A percentile compares a stretch with the other conserved stretches of the same genome.
These are phyloP conservation scores for Eunapius fragilis DNA, from an alignment of 37 sponge, comb jelly and placozoan species.

Conservation along the genomic window DNA sequence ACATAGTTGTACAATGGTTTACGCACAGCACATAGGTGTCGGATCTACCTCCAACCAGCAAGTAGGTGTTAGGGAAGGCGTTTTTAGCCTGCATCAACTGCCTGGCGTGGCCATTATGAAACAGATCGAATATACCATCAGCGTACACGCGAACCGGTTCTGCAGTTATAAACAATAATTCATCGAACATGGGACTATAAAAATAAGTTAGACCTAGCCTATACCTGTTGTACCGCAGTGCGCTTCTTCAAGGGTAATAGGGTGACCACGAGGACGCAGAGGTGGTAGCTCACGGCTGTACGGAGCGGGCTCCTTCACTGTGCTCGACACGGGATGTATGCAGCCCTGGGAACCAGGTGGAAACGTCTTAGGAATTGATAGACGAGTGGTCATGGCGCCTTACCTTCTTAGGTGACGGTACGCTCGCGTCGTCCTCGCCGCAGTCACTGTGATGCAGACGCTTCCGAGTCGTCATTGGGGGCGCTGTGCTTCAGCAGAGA, in stretches of 20 bases:
- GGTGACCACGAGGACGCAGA: not conserved
- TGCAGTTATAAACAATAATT: not conserved
- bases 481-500: too few species aligned
- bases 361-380: not conserved
- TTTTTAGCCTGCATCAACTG: slow-evolving; percentile 94
- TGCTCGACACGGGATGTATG: not conserved
- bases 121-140: slow-evolving; percentile 98
- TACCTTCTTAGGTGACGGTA: not conserved
- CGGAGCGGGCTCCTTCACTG: slow-evolving; percentile 14
- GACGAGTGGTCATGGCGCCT: not conserved
- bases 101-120: slow-evolving; percentile 93
- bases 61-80: slow-evolving; percentile 91
- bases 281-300: not conserved
- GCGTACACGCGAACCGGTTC: slow-evolving; percentile 90
- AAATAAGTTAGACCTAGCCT: too few species aligned
- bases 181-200: not conserved
- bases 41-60: slow-evolving; percentile 92
- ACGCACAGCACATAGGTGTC: not conserved
- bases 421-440: not conserved
- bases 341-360: not conserved
- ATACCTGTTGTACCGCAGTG: slow-evolving; percentile 63
- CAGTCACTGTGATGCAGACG: not conserved
- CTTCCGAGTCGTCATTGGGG: not conserved
- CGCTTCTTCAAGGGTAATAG: slow-evolving; percentile 68
- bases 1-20: too few species aligned